phyloP scores from a whole-genome alignment of 2,888 invertebrate genomes.

The Eupithecia subumbrata region DNA sequence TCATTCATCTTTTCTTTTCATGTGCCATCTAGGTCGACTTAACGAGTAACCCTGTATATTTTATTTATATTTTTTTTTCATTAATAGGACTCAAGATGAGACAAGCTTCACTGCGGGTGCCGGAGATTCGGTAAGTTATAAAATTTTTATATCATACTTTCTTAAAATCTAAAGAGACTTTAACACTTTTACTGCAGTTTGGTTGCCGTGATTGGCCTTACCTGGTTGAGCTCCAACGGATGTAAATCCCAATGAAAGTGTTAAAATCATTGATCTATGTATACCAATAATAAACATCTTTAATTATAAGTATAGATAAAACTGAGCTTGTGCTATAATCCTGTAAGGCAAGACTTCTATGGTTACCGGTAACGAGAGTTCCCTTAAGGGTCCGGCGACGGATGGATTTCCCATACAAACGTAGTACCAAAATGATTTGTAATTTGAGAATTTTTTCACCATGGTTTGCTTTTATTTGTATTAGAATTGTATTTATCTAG shows the following conservation, averaged over 20 bases:
- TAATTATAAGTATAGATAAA: too few relatives aligned
- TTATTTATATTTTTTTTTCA: not conserved
- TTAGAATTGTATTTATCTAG: too few relatives aligned
- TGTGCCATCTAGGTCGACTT: too few relatives aligned
- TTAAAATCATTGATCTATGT: not conserved
- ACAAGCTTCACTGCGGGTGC: slow-evolving; percentile 60
- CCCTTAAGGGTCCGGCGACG: too few relatives aligned
- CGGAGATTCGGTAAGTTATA: slow-evolving; percentile 70
- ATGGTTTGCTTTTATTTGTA: too few relatives aligned
- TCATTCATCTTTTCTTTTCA: too few relatives aligned
- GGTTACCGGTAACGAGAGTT: too few relatives aligned
- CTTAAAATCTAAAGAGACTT: not conserved
- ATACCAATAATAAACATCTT: too few relatives aligned
- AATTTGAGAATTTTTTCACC: too few relatives aligned
- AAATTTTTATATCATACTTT: not conserved
- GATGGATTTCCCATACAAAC: too few relatives aligned
- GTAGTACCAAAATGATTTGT: too few relatives aligned
- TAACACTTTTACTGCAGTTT: not conserved
- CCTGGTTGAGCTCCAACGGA: not conserved
- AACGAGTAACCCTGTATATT: not conserved
- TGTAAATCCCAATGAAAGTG: not conserved
- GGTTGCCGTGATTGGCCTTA: not conserved
- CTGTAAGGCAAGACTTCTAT: not conserved
- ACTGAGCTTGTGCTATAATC: not conserved
- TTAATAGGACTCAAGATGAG: slow-evolving; percentile 48